Base-by-base conservation (phyloP, 2,888 invertebrate species). In the Euproctis similis region DNA sequence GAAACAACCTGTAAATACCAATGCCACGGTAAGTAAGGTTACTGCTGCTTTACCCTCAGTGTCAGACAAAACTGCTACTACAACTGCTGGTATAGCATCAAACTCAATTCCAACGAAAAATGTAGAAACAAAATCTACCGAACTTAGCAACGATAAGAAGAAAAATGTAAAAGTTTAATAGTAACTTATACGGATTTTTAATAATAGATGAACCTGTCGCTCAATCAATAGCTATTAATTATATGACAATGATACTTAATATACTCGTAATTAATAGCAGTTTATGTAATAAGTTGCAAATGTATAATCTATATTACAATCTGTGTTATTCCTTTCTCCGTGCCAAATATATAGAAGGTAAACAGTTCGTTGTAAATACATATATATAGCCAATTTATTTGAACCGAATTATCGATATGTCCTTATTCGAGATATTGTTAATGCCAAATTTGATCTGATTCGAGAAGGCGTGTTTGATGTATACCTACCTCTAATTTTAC, bases 141-240 rank as follows among this genome's bases (percentile, higher is more conserved):
- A 58, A 33, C 24, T 39, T 26, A 49, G 44, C 34, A 61, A 57
- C 31, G 46, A 44, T 27, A 40, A 17, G 26, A 40, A 17, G 26
- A 59, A 60, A 45, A 34, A 22, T 40, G 33, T 53, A 28, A 65
- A 66, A 59, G 53, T 52, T 61, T 65, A 66, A 57, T 50, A 45
- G 37, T 52, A 26, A 21, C 36, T 34, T 24, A 26, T 40, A 43
- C 29, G 39, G 42, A 38, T 43, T 43, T 59, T 60, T 50, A 36
- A 49, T n/a, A n/a, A n/a, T n/a, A n/a, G 42, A 40, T 47, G 40
- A 51, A 59, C 35, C 50, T 47, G 44, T 45, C 38, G 69, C 68
- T 69, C 69, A 69, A 68, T 48, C 51, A 52, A 56, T 60, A 53
- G 56, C 54, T 55, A 55, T 69, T n/a, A n/a, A n/a, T n/a, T n/a